These are phyloP conservation scores for Smutsia temminckii DNA, from an alignment of 2,797 vertebrate species.

Conservation along the genomic window DNA sequence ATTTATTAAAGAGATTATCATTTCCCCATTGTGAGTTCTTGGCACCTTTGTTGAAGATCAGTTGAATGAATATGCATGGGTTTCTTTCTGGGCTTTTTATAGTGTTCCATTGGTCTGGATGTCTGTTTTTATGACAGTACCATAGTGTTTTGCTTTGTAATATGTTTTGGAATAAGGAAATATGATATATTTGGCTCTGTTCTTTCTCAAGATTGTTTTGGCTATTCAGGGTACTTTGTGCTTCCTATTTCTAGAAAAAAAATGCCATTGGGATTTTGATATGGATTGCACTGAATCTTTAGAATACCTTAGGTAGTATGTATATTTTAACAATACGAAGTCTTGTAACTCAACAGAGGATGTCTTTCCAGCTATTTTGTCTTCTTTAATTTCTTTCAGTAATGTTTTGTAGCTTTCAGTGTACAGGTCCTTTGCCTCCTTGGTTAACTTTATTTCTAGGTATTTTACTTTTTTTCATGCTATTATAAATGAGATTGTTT, in stretches of 20 bases:
- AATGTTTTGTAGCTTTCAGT: too few relatives aligned
- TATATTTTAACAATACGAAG: neutral
- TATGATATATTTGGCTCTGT: neutral
- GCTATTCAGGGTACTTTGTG: neutral
- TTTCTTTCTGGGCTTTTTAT: neutral
- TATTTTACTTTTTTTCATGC: neutral
- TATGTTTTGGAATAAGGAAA: neutral
- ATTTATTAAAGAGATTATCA: neutral
- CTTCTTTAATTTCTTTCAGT: too few relatives aligned
- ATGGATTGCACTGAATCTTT: neutral
- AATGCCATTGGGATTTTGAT: neutral
- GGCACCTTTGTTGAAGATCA: neutral
- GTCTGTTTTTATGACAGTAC: neutral
- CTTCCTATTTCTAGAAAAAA: neutral
- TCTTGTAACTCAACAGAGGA: neutral
- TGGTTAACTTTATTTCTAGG: neutral
- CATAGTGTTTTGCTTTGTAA: neutral
- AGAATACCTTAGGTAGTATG: neutral
- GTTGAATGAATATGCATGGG: neutral
- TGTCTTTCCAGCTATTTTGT: too few relatives aligned
- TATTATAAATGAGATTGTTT: neutral
- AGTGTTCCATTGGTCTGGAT: neutral
- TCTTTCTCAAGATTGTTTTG: neutral
- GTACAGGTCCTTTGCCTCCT: too few relatives aligned
- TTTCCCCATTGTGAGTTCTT: neutral